Base-by-base conservation (phyloP, 2,797 vertebrate species). In the Chelon labrosus region DNA sequence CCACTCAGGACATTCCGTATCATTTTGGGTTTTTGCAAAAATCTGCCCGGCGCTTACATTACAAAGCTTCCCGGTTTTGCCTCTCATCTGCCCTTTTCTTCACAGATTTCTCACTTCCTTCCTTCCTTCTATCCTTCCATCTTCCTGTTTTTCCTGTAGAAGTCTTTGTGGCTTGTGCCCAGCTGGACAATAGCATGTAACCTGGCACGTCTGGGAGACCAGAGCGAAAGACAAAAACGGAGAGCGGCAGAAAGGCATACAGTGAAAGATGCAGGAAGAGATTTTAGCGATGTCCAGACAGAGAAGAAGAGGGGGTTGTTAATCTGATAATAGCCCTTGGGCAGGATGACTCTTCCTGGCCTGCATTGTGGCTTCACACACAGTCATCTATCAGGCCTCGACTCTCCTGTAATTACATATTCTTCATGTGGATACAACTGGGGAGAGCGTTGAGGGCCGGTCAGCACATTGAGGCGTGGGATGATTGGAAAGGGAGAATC, bases 351-450 rank as follows among this genome's bases (percentile, higher is more conserved):
- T 84, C 83, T 83, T 88, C 81, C 79, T 65, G 72, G 57, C 68
- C 74, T 75, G 78, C 66, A 85, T 88, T 91, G 90, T 89, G 83
- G 61, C 78, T 83, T 67, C 75, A 56, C 85, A 73, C 82, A 82
- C 78, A 83, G 74, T 84, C 83, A 74, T 88, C 88, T 85, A 74
- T 88, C 84, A 85, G 85, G 65, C 77, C 55, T 35, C 8, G 57
- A 63, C 84, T 78, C 82, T 79, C 70, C 88, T 88, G 83, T 88
- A 90, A 91, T 91, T 86, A 92, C 88, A 89, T 88, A 86, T 90
- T 88, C 85, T 80, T 91, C 65, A 82, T 89, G 79, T 82, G 82
- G 82, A 84, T 75, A 73, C 61, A 75, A 64, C 73, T 8, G 58
- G 53, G 57, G 64, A 54, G 60, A 73, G 63, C 10, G 2, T 19